Percentiles rank a stretch among this genome's conserved stretches.
Evolutionary conservation across 2,113 vertebrate species (phyloP).

Genomic region (Oncorhynchus clarkii): DNA sequence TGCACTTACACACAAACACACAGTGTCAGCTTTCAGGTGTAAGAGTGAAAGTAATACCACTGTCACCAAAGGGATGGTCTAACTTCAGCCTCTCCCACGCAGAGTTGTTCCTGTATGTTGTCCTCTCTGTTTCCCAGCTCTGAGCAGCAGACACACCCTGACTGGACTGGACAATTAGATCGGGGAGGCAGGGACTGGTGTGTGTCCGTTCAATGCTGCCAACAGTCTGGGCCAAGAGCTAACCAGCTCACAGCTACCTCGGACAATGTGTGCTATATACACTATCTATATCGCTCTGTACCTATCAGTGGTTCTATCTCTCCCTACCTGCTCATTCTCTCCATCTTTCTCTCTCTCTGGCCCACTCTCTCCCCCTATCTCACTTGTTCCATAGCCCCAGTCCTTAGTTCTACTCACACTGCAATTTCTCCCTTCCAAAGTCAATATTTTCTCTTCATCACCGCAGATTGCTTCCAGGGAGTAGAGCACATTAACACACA

Average conservation of each 20-base stretch:
- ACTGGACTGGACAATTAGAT: constrained; percentile 16
- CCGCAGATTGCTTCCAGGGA: constrained; percentile 59
- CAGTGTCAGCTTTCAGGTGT: neutral
- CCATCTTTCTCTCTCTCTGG: constrained; percentile 22
- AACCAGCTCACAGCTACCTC: neutral
- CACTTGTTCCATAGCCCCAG: constrained; percentile 4
- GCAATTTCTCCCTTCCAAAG: constrained; percentile 67
- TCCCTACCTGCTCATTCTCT: constrained; percentile 24
- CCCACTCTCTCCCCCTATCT: constrained; percentile 28
- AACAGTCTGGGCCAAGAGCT: constrained; percentile 7
- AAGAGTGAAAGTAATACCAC: no score
- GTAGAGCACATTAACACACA: constrained; percentile 54
- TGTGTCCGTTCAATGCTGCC: constrained; percentile 7
- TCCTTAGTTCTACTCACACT: constrained; percentile 39
- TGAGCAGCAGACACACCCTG: constrained; percentile 17
- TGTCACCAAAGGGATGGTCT: no score
- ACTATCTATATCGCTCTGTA: neutral
- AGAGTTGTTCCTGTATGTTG: no score
- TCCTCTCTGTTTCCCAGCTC: no score
- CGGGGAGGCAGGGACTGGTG: constrained; percentile 24
- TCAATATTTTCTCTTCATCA: constrained; percentile 71
- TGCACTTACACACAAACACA: neutral
- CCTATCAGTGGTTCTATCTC: constrained; percentile 1
- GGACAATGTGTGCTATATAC: constrained; percentile 1
- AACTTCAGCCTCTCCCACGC: no score